Conservation (phyloP, 2,888 invertebrate species). For the Mesodorylaimus sp. region DNA sequence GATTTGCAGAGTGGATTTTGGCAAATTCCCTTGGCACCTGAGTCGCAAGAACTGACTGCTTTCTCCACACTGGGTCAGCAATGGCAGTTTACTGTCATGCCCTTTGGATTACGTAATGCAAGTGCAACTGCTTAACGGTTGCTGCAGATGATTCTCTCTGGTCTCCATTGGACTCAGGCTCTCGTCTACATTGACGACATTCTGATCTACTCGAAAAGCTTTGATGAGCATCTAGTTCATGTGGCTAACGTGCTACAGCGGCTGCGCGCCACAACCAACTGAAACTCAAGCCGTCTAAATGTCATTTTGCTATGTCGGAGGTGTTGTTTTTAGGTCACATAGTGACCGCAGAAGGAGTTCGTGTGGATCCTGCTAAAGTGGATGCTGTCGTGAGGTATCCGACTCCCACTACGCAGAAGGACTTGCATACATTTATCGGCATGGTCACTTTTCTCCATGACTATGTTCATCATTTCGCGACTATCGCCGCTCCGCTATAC, state of each 20-base stretch:
- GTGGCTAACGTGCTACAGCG: slow-evolving; percentile 14
- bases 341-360: slow-evolving; percentile 19
- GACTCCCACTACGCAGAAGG: slow-evolving; percentile 14
- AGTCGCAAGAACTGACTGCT: slow-evolving; percentile 15
- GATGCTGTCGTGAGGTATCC: slow-evolving; percentile 17
- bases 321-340: slow-evolving; percentile 26
- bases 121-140: slow-evolving; percentile 16
- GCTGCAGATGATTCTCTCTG: slow-evolving; percentile 15
- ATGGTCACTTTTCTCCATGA: slow-evolving; percentile 23
- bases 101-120: slow-evolving; percentile 18
- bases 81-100: slow-evolving; percentile 19
- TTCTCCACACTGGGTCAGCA: slow-evolving; percentile 14
- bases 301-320: slow-evolving; percentile 8
- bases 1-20: slow-evolving; percentile 14
- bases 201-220: slow-evolving; percentile 14
- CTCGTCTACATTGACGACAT: slow-evolving; percentile 19
- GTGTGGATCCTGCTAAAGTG: slow-evolving; percentile 19
- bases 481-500: slow-evolving; percentile 5
- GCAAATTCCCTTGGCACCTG: slow-evolving; percentile 13
- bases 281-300: slow-evolving; percentile 22
- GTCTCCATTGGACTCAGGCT: slow-evolving; percentile 13
- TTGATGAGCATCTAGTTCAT: slow-evolving; percentile 13
- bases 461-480: slow-evolving; percentile 12
- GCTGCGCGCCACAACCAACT: slow-evolving; percentile 5
- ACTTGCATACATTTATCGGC: slow-evolving; percentile 20